A percentile compares a stretch with the other conserved stretches of the same genome.
Conservation (phyloP, 2,888 invertebrate genomes). For the Eumacrocentrus americanus region DNA sequence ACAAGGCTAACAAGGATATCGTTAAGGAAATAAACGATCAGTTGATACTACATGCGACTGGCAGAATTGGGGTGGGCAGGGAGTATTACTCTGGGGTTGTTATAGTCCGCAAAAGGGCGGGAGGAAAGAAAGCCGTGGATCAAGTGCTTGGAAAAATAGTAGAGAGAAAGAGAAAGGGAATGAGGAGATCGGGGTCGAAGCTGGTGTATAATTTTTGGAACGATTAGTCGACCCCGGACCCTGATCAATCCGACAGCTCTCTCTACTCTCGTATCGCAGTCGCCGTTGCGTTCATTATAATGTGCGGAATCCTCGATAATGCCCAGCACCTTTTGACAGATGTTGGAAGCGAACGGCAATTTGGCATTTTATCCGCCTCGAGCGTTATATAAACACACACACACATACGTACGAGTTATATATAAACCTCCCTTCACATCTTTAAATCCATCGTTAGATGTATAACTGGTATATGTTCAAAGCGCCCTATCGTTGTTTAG, state of each 20-base stretch:
- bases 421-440: too few relatives aligned
- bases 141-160: neutral
- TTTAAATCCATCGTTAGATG: too few relatives aligned
- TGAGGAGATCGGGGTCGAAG: constrained; percentile 30
- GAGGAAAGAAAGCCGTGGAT: neutral
- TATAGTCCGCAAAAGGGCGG: too few relatives aligned
- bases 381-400: constrained; percentile 2
- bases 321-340: constrained; percentile 51
- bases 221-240: constrained; percentile 48
- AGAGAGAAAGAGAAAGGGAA: neutral
- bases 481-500: constrained; percentile 37
- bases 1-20: too few relatives aligned
- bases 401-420: too few relatives aligned
- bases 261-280: constrained; percentile 31
- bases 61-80: too few relatives aligned
- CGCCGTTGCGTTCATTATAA: constrained; percentile 41
- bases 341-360: constrained; percentile 49
- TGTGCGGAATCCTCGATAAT: constrained; percentile 34
- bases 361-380: constrained; percentile 47
- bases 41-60: too few relatives aligned
- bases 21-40: too few relatives aligned
- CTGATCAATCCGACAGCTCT: constrained; percentile 43
- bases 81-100: too few relatives aligned
- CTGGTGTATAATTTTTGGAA: constrained; percentile 54
- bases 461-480: too few relatives aligned